Conservation (phyloP, 1,140 invertebrate species). For the Zeugodacus cucurbitae region DNA sequence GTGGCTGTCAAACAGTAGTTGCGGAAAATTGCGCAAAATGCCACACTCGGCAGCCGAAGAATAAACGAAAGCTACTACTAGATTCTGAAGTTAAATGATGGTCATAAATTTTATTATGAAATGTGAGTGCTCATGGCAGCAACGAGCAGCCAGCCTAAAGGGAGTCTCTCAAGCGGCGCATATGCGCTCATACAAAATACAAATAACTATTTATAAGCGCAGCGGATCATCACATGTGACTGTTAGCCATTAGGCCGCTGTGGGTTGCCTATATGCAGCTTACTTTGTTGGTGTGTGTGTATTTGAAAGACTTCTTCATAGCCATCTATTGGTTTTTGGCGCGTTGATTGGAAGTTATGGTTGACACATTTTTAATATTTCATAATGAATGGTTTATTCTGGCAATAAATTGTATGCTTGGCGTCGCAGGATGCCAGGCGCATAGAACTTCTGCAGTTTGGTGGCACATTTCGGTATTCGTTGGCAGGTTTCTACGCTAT, state of each 20-base stretch:
- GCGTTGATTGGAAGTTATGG: conserved; percentile 37
- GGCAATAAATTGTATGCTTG: neutral
- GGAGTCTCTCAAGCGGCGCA: neutral
- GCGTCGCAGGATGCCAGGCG: neutral
- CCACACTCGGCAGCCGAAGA: neutral
- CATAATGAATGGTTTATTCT: conserved; percentile 37
- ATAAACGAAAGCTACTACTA: conserved; percentile 31
- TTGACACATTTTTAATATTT: conserved; percentile 38
- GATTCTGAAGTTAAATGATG: conserved; percentile 45
- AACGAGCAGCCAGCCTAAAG: neutral
- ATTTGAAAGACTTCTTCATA: neutral
- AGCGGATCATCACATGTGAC: neutral
- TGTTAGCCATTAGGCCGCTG: neutral
- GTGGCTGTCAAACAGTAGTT: conserved; percentile 39
- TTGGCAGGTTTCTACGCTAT: neutral
- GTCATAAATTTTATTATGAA: conserved; percentile 47
- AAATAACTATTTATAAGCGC: neutral
- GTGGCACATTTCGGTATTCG: neutral
- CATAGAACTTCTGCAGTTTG: neutral
- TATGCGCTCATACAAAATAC: neutral
- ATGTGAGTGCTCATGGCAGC: conserved; percentile 18
- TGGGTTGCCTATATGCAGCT: neutral
- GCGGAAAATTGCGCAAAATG: conserved; percentile 38
- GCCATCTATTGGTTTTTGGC: conserved; percentile 15
- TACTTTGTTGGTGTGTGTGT: neutral